Evolutionary conservation across 2,797 vertebrate genomes (phyloP).

Genomic region (Typhlichthys eigenmanni): DNA sequence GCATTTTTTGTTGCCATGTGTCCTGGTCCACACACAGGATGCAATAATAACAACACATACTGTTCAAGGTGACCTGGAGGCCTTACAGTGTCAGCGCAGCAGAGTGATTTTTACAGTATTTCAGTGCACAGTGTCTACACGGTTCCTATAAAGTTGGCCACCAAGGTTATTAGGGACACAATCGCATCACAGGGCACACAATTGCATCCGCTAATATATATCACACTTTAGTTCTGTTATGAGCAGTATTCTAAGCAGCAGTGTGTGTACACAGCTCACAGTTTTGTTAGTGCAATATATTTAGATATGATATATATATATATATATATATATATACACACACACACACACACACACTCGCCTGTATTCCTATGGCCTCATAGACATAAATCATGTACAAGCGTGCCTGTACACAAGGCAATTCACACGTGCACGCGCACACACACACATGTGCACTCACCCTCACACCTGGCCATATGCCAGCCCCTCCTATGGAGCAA

Average conservation of each 20-base stretch:
- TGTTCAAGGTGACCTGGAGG: conserved; percentile 11
- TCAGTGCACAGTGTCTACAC: background rate
- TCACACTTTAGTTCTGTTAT: too few species aligned
- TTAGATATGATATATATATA: conserved; percentile 13
- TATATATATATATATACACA: conserved; percentile 18
- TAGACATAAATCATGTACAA: conserved; percentile 63
- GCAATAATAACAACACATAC: conserved; percentile 3
- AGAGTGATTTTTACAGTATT: background rate
- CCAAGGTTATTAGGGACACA: background rate
- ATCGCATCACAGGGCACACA: background rate
- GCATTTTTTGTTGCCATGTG: background rate
- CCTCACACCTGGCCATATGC: conserved; percentile 70
- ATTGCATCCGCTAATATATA: background rate
- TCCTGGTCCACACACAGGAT: background rate
- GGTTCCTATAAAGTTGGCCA: background rate
- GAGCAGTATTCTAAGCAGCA: too few species aligned
- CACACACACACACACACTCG: conserved; percentile 12
- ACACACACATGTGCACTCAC: conserved; percentile 25
- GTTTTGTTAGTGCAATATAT: conserved; percentile 38
- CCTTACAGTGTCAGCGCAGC: background rate
- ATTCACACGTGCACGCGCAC: conserved; percentile 19
- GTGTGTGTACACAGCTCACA: background rate
- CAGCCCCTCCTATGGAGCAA: conserved; percentile 68
- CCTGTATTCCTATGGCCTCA: conserved; percentile 44
- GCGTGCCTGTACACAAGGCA: conserved; percentile 41